phyloP scores from a whole-genome alignment of 2,113 vertebrate species.

The Thamnaconus septentrionalis region DNA sequence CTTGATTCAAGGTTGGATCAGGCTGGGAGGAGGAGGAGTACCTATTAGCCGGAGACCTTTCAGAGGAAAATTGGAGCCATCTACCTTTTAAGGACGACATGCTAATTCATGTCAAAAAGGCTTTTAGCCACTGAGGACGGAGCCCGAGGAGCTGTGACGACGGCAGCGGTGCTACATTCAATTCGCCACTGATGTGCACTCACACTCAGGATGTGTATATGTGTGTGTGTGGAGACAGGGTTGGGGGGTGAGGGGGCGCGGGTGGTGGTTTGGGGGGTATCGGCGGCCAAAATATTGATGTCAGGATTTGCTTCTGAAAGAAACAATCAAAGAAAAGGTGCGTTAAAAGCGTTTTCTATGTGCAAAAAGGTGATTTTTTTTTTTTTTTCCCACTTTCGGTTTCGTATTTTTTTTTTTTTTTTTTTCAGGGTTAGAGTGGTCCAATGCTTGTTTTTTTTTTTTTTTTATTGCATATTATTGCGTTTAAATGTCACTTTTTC shows the following conservation, averaged over 20 bases:
- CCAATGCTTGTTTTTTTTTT: constrained; percentile 12
- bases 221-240: too few relatives aligned
- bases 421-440: not conserved
- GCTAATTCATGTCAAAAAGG: constrained; percentile 90
- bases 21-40: constrained; percentile 89
- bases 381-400: not conserved
- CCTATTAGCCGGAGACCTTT: constrained; percentile 95
- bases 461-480: not conserved
- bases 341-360: too few relatives aligned
- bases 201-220: constrained; percentile 3
- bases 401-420: not conserved
- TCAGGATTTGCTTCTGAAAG: constrained; percentile 28
- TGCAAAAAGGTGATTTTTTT: not conserved
- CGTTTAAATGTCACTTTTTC: constrained; percentile 21
- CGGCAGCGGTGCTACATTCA: constrained; percentile 60
- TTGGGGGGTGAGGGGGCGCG: too few relatives aligned
- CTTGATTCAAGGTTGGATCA: constrained; percentile 73
- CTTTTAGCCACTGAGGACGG: constrained; percentile 72
- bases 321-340: not conserved
- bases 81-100: constrained; percentile 96
- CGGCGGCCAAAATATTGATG: constrained; percentile 34
- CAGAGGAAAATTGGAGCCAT: constrained; percentile 90
- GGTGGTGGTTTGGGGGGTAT: constrained; percentile 7
- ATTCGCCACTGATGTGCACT: constrained; percentile 44
- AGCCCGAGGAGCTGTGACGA: constrained; percentile 46